A percentile compares a stretch with the other conserved stretches of the same genome.
Conservation (phyloP, 2,797 vertebrate species). For the Denticeps clupeoides region DNA sequence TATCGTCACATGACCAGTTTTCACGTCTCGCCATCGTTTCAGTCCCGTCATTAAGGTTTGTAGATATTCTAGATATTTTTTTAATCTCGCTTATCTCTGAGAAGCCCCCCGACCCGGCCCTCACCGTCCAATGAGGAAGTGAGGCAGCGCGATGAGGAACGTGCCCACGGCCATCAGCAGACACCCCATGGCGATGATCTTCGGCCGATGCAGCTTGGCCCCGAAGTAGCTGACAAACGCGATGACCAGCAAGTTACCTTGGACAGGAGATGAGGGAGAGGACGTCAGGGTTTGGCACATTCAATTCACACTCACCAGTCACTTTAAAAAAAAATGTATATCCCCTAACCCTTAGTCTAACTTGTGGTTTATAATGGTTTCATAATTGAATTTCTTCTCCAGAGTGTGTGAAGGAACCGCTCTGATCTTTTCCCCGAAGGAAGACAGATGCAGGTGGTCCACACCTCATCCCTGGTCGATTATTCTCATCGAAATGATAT, state of each 20-base stretch:
- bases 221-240: constrained; percentile 91
- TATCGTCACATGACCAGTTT: too few species aligned
- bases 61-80: background rate
- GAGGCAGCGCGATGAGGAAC: constrained; percentile 77
- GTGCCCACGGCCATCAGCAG: constrained; percentile 84
- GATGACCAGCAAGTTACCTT: constrained; percentile 87
- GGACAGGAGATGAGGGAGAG: constrained; percentile 22
- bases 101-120: constrained; percentile 13
- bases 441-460: too few species aligned
- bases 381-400: too few species aligned
- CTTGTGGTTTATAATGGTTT: too few species aligned
- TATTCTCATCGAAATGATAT: too few species aligned
- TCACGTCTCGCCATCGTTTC: too few species aligned
- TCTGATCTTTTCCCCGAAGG: too few species aligned
- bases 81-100: background rate
- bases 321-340: background rate
- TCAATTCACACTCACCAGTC: background rate
- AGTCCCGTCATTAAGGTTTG: too few species aligned
- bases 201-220: constrained; percentile 82
- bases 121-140: constrained; percentile 83
- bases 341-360: too few species aligned
- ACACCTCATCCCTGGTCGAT: too few species aligned
- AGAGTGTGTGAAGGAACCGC: too few species aligned
- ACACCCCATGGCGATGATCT: constrained; percentile 80
- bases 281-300: constrained; percentile 16